These are phyloP conservation scores for Pteruthius melanotis DNA, from an alignment of 2,113 vertebrate genomes.

Conservation along the genomic window DNA sequence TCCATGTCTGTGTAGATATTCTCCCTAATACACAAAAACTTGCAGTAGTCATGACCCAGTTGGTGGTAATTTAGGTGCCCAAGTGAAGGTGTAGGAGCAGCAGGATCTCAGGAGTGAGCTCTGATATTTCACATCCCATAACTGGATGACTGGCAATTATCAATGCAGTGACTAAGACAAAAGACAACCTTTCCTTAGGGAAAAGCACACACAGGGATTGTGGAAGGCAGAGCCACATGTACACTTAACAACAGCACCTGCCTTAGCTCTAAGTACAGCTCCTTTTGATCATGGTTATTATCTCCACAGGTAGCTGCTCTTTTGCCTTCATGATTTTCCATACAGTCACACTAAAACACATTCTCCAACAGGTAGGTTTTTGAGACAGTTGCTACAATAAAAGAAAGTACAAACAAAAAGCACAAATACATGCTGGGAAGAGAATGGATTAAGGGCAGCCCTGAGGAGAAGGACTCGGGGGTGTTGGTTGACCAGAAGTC, in stretches of 20 bases:
- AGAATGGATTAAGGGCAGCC: neutral
- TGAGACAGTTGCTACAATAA: neutral
- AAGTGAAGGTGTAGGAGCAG: neutral
- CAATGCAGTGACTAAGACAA: neutral
- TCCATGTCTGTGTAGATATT: neutral
- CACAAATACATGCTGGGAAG: neutral
- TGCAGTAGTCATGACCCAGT: neutral
- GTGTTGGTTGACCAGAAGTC: neutral
- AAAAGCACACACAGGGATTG: neutral
- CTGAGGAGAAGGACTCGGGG: neutral
- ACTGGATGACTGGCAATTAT: neutral
- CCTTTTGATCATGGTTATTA: constrained; percentile 42
- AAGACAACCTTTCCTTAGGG: neutral
- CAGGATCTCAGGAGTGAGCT: neutral
- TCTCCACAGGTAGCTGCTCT: constrained; percentile 24
- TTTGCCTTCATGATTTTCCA: constrained; percentile 8
- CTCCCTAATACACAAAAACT: neutral
- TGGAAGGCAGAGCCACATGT: neutral
- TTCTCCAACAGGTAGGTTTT: neutral
- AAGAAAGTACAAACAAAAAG: neutral
- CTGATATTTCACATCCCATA: neutral
- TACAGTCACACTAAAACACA: neutral
- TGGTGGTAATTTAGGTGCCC: neutral
- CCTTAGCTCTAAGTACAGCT: neutral
- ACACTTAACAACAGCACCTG: neutral